A percentile compares a stretch with the other conserved stretches of the same genome.
Conservation (phyloP, 92 coral and sea anemone genomes). For the Parazoanthus swiftii region DNA sequence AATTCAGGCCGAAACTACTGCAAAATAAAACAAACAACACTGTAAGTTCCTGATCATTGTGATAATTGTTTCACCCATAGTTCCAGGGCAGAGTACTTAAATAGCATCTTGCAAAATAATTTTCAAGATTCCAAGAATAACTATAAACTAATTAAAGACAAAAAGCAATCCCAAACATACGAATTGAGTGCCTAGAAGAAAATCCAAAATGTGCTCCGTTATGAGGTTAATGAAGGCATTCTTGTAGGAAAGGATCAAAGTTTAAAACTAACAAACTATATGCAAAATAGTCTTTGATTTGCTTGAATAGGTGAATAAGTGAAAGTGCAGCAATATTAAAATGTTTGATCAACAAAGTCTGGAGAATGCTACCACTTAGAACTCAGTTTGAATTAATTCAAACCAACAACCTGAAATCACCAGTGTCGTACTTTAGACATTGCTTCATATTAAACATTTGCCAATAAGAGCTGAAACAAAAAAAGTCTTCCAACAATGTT, state of each 20-base stretch:
- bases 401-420: constrained; percentile 22
- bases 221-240: no score
- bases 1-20: constrained; percentile 30
- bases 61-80: neutral
- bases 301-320: neutral
- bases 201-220: no score
- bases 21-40: constrained; percentile 6
- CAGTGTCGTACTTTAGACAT: constrained; percentile 29
- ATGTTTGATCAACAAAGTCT: neutral
- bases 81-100: neutral
- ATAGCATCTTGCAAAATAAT: neutral
- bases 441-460: constrained; percentile 17
- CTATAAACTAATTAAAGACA: no score
- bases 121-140: neutral
- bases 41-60: constrained; percentile 1
- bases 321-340: neutral
- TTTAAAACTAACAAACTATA: neutral
- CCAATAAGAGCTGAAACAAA: constrained; percentile 22
- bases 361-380: neutral
- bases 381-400: neutral
- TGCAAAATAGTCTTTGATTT: neutral
- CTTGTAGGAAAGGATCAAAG: neutral
- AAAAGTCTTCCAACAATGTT: neutral
- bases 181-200: neutral
- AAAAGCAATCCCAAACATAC: no score